These are phyloP conservation scores for Alligator mississippiensis DNA, from an alignment of 2,113 vertebrate species.

Conservation along the genomic window DNA sequence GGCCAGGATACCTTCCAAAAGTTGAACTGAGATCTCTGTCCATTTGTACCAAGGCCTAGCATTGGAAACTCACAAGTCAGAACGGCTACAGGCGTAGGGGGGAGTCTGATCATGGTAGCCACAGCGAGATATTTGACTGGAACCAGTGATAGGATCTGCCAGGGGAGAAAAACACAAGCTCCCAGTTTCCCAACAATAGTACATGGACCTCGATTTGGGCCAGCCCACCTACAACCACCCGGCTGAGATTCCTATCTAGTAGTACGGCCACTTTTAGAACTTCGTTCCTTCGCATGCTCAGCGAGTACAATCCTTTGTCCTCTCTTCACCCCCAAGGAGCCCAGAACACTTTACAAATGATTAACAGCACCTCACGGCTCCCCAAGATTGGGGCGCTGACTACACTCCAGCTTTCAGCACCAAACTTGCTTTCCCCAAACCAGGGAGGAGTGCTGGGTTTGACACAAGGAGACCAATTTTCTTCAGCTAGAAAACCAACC, in stretches of 20 bases:
- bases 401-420: neutral
- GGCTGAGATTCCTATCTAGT: neutral
- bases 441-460: rapidly evolving
- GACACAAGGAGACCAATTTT: rapidly evolving
- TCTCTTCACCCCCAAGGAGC: neutral
- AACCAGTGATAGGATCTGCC: neutral
- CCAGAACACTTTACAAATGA: rapidly evolving
- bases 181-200: too few species aligned
- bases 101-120: neutral
- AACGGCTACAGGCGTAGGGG: neutral
- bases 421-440: neutral
- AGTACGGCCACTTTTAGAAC: neutral
- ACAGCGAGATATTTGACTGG: neutral
- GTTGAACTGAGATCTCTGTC: neutral
- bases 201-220: neutral
- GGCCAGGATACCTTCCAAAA: neutral
- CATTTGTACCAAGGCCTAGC: neutral
- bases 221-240: neutral
- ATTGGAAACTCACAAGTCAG: neutral
- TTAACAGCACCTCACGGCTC: rapidly evolving
- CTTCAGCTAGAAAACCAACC: rapidly evolving
- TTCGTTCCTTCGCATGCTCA: neutral
- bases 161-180: neutral
- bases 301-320: rapidly evolving
- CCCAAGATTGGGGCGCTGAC: rapidly evolving